Evolutionary conservation across 2,888 invertebrate genomes (phyloP).

Genomic region (Sarcophaga rosellei): DNA sequence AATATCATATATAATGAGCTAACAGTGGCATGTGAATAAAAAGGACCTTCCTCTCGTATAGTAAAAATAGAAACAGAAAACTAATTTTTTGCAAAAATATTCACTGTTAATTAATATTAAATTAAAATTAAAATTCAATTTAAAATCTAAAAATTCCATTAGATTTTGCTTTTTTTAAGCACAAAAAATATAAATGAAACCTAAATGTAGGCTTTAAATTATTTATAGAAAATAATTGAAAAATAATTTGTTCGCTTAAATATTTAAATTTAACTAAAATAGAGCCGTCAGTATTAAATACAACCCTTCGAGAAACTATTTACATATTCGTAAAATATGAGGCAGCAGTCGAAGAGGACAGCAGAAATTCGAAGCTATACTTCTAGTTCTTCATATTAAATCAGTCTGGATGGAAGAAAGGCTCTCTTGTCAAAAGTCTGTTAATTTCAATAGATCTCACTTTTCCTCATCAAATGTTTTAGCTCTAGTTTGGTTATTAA

Average conservation of each 20-base stretch:
- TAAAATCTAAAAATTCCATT: not conserved
- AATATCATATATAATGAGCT: slow-evolving; percentile 35
- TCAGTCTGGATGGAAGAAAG: no score
- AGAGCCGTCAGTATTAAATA: no score
- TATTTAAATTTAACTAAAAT: no score
- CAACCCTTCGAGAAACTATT: no score
- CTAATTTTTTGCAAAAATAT: not conserved
- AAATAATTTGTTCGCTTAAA: not conserved
- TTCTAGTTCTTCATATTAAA: no score
- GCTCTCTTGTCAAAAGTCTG: no score
- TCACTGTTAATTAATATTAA: not conserved
- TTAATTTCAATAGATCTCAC: no score
- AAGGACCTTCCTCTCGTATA: not conserved
- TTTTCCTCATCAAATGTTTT: no score
- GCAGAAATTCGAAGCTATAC: no score
- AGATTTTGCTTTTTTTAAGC: not conserved
- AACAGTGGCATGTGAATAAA: not conserved
- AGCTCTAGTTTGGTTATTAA: no score
- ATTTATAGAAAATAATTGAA: not conserved
- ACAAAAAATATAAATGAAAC: not conserved
- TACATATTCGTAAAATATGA: no score
- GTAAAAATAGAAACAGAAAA: not conserved
- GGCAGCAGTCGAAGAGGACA: no score
- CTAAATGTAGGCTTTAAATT: not conserved
- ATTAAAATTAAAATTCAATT: not conserved